Conservation (phyloP, 1,140 invertebrate genomes). For the Caenorhabditis tropicalis region DNA sequence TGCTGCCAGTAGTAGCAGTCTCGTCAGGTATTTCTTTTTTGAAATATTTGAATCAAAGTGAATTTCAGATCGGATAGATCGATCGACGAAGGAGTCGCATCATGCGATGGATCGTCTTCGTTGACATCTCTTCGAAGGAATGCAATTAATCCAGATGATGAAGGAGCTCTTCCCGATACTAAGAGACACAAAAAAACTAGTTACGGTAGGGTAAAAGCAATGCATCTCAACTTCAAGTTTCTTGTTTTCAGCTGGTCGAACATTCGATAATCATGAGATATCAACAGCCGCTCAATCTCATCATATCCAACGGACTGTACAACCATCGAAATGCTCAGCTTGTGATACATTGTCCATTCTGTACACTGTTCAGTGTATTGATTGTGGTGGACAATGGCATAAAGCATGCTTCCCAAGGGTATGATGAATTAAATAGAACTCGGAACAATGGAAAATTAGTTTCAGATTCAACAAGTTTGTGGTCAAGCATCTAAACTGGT, state of each 20-base stretch:
- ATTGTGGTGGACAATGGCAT: constrained; percentile 64
- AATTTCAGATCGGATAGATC: constrained; percentile 48
- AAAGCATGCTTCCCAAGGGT: constrained; percentile 64
- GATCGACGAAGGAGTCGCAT: constrained; percentile 45
- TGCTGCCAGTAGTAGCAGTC: constrained; percentile 55
- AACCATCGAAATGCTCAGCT: constrained; percentile 64
- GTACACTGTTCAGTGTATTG: constrained; percentile 67
- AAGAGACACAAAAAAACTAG: constrained; percentile 54
- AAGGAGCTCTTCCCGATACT: constrained; percentile 44
- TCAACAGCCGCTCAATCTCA: constrained; percentile 60
- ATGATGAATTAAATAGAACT: not conserved
- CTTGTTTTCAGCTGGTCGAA: constrained; percentile 28
- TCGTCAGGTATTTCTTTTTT: constrained; percentile 57
- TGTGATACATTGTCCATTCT: constrained; percentile 68
- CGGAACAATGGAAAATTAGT: not conserved
- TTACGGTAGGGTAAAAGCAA: not conserved
- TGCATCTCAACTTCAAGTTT: too few species aligned
- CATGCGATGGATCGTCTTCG: constrained; percentile 46
- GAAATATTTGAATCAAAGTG: not conserved
- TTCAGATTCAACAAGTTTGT: constrained; percentile 34
- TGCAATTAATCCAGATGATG: constrained; percentile 62
- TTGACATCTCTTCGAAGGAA: constrained; percentile 57
- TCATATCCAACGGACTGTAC: constrained; percentile 62
- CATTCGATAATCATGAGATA: constrained; percentile 49
- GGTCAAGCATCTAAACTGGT: constrained; percentile 33